Conservation (phyloP, 1,140 invertebrate genomes). For the Andricus grossulariae region DNA sequence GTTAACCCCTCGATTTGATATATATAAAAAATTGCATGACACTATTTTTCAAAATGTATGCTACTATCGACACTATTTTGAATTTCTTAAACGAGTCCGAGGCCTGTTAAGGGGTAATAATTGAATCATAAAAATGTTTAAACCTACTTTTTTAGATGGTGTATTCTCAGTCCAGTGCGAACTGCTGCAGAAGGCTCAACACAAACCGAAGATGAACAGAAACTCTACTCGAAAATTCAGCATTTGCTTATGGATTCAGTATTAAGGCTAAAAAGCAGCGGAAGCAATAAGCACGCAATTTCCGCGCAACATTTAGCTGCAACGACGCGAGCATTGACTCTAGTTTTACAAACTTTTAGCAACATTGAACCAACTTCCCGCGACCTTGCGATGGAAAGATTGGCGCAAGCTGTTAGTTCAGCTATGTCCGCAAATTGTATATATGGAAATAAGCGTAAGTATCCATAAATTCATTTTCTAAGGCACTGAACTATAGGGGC, state of each 20-base stretch:
- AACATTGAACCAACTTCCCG: slow-evolving; percentile 50
- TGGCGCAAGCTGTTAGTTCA: slow-evolving; percentile 86
- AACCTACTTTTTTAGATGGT: slow-evolving; percentile 61
- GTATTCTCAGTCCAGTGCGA: slow-evolving; percentile 68
- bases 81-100: too few relatives aligned
- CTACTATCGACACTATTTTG: too few relatives aligned
- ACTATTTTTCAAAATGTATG: too few relatives aligned
- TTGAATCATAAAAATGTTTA: background rate
- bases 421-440: slow-evolving; percentile 84
- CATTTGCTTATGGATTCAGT: slow-evolving; percentile 73
- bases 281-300: slow-evolving; percentile 71
- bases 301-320: slow-evolving; percentile 73
- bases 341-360: slow-evolving; percentile 52
- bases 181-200: slow-evolving; percentile 40
- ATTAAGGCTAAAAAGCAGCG: slow-evolving; percentile 64
- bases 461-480: slow-evolving; percentile 5
- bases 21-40: too few relatives aligned
- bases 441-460: slow-evolving; percentile 82
- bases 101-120: too few relatives aligned
- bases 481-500: too few relatives aligned
- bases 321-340: slow-evolving; percentile 62
- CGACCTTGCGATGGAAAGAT: slow-evolving; percentile 79
- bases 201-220: slow-evolving; percentile 53
- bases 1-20: too few relatives aligned
- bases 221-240: slow-evolving; percentile 71